A percentile compares a stretch with the other conserved stretches of the same genome.
Evolutionary conservation across 2,113 vertebrate genomes (phyloP).

Genomic region (Emydocephalus ijimae): DNA sequence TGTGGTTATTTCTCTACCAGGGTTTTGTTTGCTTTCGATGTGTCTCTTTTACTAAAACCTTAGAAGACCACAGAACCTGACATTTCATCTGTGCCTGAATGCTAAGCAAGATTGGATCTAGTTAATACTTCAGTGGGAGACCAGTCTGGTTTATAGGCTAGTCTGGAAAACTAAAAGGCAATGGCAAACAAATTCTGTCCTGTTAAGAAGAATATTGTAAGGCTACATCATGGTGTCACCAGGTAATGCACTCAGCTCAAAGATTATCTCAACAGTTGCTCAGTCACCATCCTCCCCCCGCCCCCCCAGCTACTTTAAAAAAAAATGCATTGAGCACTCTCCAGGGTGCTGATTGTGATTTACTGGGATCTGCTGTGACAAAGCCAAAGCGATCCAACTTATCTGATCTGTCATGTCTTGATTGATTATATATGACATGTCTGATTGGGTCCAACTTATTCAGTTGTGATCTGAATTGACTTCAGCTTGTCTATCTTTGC

Average conservation of each 20-base stretch:
- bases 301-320: neutral
- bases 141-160: neutral
- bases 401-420: neutral
- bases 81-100: neutral
- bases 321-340: neutral
- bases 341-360: neutral
- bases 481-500: neutral
- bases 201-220: neutral
- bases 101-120: neutral
- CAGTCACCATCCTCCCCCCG: neutral
- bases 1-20: neutral
- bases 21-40: neutral
- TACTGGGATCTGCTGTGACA: neutral
- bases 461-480: neutral
- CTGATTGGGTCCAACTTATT: neutral
- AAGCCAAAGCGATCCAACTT: neutral
- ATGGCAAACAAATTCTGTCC: neutral
- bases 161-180: neutral
- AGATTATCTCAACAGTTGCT: neutral
- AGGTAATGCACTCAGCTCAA: neutral
- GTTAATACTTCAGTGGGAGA: neutral
- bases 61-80: neutral
- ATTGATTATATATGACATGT: neutral
- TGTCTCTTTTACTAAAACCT: neutral
- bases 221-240: neutral